Conservation (phyloP, 1,140 invertebrate genomes). For the Popillia japonica region DNA sequence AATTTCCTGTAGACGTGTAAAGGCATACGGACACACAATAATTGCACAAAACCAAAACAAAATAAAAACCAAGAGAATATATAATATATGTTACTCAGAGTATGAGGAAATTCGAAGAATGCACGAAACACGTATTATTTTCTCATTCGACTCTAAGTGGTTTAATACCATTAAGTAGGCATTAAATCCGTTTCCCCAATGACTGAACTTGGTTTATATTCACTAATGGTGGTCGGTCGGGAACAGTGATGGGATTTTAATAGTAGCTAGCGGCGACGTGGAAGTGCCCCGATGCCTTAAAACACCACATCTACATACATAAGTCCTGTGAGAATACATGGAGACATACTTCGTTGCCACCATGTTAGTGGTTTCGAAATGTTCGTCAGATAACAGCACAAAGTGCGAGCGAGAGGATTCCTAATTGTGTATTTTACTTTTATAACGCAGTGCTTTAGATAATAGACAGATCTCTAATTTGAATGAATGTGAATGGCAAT, state of each 20-base stretch:
- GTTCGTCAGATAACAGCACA: not conserved
- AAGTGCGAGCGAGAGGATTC: slow-evolving; percentile 35
- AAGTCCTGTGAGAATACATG: not conserved
- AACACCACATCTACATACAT: slow-evolving; percentile 29
- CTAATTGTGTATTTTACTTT: slow-evolving; percentile 47
- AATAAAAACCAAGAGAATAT: too few relatives aligned
- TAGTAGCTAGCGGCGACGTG: slow-evolving; percentile 49
- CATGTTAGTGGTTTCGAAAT: not conserved
- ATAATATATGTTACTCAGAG: too few relatives aligned
- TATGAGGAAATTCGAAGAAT: slow-evolving; percentile 42
- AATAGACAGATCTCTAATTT: slow-evolving; percentile 36
- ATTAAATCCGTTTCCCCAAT: slow-evolving; percentile 51
- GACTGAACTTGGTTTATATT: slow-evolving; percentile 52
- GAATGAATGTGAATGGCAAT: slow-evolving; percentile 30
- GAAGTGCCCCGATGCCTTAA: slow-evolving; percentile 46
- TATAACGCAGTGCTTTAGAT: slow-evolving; percentile 39
- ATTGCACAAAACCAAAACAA: too few relatives aligned
- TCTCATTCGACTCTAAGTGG: slow-evolving; percentile 51
- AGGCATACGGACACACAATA: too few relatives aligned
- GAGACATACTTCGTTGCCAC: not conserved
- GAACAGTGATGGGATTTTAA: slow-evolving; percentile 57
- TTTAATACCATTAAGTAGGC: slow-evolving; percentile 55
- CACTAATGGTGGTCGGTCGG: slow-evolving; percentile 51
- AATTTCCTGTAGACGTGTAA: too few relatives aligned
- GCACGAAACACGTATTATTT: slow-evolving; percentile 51